Conservation (phyloP, 2,888 invertebrate genomes). For the Bombylius major region DNA sequence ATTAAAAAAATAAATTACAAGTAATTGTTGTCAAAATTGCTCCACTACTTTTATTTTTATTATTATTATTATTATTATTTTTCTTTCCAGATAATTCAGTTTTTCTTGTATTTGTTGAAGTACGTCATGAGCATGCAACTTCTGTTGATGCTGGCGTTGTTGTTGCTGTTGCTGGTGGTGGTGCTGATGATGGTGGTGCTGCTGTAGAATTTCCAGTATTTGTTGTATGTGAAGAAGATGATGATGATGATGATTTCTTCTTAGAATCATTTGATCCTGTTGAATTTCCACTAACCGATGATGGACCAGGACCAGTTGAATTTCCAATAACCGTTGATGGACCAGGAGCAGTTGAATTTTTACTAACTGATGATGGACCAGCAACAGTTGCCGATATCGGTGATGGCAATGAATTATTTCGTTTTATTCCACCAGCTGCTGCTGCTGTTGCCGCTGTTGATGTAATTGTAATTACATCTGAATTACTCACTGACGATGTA, state of each 20-base stretch:
- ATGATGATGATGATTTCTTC: constrained; percentile 6
- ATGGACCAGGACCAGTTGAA: constrained; percentile 8
- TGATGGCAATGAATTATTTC: constrained; percentile 3
- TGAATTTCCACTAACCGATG: constrained; percentile 3
- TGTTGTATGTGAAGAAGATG: too few relatives aligned
- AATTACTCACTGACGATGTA: constrained; percentile 25
- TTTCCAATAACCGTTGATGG: constrained; percentile 4
- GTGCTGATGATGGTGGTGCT: constrained; percentile 17
- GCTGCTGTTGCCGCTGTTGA: constrained; percentile 21
- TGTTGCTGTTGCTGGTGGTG: constrained; percentile 2
- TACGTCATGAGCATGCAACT: constrained; percentile 35
- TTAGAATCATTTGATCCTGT: neutral
- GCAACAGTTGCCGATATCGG: constrained; percentile 7
- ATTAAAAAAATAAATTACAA: neutral
- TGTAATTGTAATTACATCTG: constrained; percentile 23
- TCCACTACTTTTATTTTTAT: neutral
- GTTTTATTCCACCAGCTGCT: constrained; percentile 12
- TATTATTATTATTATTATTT: neutral
- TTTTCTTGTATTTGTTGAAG: neutral
- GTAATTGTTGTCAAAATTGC: neutral
- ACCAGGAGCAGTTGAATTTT: constrained; percentile 13
- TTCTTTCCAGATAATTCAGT: neutral
- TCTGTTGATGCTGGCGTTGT: constrained; percentile 24
- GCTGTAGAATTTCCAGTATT: constrained; percentile 5
- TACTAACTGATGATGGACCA: constrained; percentile 21